These are phyloP conservation scores for Stenichneumon culpator DNA, from an alignment of 2,888 invertebrate genomes.

Conservation along the genomic window DNA sequence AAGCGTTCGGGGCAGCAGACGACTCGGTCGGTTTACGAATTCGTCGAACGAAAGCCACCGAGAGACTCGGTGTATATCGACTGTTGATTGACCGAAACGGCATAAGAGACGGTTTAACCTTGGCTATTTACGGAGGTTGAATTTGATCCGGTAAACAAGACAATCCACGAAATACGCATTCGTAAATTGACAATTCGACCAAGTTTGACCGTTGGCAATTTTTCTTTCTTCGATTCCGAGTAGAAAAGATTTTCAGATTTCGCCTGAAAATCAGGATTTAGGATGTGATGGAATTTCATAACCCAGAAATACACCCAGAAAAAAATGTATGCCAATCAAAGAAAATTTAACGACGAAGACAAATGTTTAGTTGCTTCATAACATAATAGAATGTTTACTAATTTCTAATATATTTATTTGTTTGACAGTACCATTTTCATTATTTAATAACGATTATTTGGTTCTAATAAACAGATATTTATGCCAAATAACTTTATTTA, in stretches of 20 bases:
- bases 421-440: too few species aligned
- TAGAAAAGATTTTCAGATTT: neutral
- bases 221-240: neutral
- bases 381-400: too few species aligned
- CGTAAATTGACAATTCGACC: neutral
- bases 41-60: conserved; percentile 45
- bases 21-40: conserved; percentile 48
- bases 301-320: too few species aligned
- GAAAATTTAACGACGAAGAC: too few species aligned
- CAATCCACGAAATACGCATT: neutral
- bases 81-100: neutral
- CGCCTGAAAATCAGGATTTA: neutral
- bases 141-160: neutral
- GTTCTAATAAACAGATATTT: too few species aligned
- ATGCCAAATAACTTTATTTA: too few species aligned
- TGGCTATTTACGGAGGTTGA: neutral
- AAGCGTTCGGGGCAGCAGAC: conserved; percentile 31
- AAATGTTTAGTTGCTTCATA: too few species aligned
- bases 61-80: neutral
- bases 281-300: too few species aligned
- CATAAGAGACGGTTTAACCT: neutral
- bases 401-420: too few species aligned
- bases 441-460: too few species aligned
- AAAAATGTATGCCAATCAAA: too few species aligned
- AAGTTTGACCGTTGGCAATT: neutral